Base-by-base conservation (phyloP, 1,140 invertebrate species). In the Diprion similis region DNA sequence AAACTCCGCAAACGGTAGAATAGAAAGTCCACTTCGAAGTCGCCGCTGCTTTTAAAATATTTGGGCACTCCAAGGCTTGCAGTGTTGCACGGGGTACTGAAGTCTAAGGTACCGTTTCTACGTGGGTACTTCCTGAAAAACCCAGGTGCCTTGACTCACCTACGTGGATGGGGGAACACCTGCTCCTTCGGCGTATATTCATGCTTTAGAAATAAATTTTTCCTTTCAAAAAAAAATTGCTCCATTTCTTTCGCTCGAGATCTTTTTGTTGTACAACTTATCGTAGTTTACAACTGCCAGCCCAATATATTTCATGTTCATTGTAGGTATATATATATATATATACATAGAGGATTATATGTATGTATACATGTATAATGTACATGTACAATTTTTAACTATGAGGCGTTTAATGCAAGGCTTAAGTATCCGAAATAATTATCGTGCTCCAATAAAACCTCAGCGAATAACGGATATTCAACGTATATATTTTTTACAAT, bases 71-170 rank as follows among this genome's bases (percentile, higher is more conserved):
- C 51, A 9, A 59, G 51, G 9, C n/a, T 17, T 59, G 24, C 24
- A 37, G 24, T 37, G 24, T 37, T 37, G 24, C 24, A 59, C n/a
- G 11, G 51, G 51, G 51, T 59, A 59, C 51, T 9, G 51, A 59
- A 6, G 11, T 15, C 51, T 17, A 17, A 59, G 24, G 51, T 59
- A 59, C 51, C 51, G 51, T 59, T 59, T 59, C 51, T 59, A 59
- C 51, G 51, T 59, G 51, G 51, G 51, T 17, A 59, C 51, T 59
- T 59, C 51, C 51, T 59, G 51, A 59, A 59, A 59, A 59, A 59
- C 4, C 51, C 51, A 59, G 51, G 51, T 59, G 51, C 51, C 51
- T 59, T 59, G 51, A 59, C 51, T 59, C 51, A 13, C 51, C n/a
- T 59, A 59, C 51, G 24, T 37, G 24, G 24, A 37, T 37, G 24